Percentiles rank a stretch among this genome's conserved stretches.
phyloP scores from a whole-genome alignment of 2,113 vertebrate species.

The Dromiciops gliroides region DNA sequence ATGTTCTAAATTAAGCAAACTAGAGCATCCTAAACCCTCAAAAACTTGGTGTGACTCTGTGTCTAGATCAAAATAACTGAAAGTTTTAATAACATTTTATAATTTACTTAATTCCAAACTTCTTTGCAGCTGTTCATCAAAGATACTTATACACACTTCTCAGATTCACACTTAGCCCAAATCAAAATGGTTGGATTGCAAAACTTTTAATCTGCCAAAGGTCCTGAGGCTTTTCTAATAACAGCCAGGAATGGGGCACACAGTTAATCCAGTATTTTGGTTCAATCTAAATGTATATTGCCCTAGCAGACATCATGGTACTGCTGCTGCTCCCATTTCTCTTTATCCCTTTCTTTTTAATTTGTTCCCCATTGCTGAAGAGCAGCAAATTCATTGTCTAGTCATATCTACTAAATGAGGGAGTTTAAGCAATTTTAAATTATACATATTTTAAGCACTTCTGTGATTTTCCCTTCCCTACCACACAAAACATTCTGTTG shows the following conservation, averaged over 20 bases:
- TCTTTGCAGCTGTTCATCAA: conserved; percentile 20
- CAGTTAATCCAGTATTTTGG: conserved; percentile 66
- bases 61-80: conserved; percentile 46
- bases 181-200: conserved; percentile 51
- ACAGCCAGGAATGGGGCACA: conserved; percentile 42
- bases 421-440: conserved; percentile 68
- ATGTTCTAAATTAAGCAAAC: conserved; percentile 30
- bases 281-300: conserved; percentile 56
- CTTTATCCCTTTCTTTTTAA: conserved; percentile 23
- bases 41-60: background rate
- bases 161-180: conserved; percentile 49
- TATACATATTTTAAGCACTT: conserved; percentile 58
- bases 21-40: conserved; percentile 26
- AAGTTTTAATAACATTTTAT: conserved; percentile 30
- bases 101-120: conserved; percentile 50
- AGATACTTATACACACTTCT: conserved; percentile 13
- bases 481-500: conserved; percentile 59
- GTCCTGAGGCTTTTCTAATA: conserved; percentile 30
- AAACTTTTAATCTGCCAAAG: conserved; percentile 10
- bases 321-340: conserved; percentile 27
- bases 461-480: conserved; percentile 64
- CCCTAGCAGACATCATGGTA: conserved; percentile 41
- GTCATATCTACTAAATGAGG: conserved; percentile 67
- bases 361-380: conserved; percentile 44
- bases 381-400: conserved; percentile 67